A percentile compares a stretch with the other conserved stretches of the same genome.
phyloP scores from a whole-genome alignment of 1,140 invertebrate genomes.

The Papilio polytes region DNA sequence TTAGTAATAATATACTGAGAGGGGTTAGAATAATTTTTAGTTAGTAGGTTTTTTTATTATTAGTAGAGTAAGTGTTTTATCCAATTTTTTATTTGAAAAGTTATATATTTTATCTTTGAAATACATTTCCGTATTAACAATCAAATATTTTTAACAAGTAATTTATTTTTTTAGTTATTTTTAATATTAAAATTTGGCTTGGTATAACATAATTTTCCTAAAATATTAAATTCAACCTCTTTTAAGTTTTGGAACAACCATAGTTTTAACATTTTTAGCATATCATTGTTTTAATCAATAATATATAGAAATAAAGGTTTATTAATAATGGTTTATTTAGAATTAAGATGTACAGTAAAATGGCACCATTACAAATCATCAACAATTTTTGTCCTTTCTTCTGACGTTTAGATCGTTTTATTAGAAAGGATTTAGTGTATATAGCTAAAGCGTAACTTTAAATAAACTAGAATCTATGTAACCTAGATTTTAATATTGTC shows the following conservation, averaged over 20 bases:
- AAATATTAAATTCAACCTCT: too few species aligned
- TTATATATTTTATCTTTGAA: neutral
- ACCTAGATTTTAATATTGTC: neutral
- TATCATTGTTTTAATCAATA: too few species aligned
- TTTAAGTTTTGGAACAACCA: too few species aligned
- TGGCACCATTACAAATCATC: neutral
- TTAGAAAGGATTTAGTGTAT: slow-evolving; percentile 9
- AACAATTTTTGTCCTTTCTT: neutral
- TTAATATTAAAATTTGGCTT: neutral
- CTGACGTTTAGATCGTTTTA: neutral
- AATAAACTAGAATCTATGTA: neutral
- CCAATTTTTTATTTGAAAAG: neutral
- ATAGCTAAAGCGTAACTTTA: neutral
- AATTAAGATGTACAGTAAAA: neutral
- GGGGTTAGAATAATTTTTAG: neutral
- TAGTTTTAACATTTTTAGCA: too few species aligned
- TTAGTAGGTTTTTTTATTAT: neutral
- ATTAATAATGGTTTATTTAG: neutral
- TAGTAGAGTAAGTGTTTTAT: neutral
- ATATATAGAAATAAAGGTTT: too few species aligned
- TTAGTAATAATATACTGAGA: too few species aligned
- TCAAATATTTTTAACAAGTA: neutral
- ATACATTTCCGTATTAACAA: neutral
- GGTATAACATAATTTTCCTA: too few species aligned
- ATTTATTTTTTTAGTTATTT: neutral